Base-by-base conservation (phyloP, 2,888 invertebrate genomes). In the Xylocampa areola region DNA sequence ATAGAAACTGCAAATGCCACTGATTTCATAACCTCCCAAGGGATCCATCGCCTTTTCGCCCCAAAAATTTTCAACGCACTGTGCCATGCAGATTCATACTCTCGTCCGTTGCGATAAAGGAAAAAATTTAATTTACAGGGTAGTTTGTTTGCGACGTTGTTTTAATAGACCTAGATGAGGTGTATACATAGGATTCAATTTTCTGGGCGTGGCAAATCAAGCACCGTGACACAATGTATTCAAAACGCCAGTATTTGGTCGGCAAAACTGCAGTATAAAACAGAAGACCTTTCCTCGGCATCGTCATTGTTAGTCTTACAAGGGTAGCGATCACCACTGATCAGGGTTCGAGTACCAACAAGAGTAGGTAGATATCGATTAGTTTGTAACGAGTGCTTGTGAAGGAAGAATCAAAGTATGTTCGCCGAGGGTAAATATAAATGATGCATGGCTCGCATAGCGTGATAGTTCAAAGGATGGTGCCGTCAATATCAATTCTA, bases 1-100 rank as follows among this genome's bases (percentile, higher is more conserved):
- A 94, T 94, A 94, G 95, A 92, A 90, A 88, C 91, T 95, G 94
- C 95, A 95, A 95, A 95, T 95, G 95, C 95, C 95, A 95, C 94
- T 95, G 95, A 95, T 94, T 95, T 94, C 94, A 93, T 94, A 92
- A 91, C 92, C 92, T 93, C 94, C 92, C 95, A 85, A 81, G 90
- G 94, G 95, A 95, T 85, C 88, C 87, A 90, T 91, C 91, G 87
- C 88, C 81, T 91, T 90, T 88, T 88, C 88, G 90, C 92, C 92
- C 92, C 79, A 90, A 91, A 92, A 90, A 89, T 72, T 83, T 78
- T 69, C 61, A 68, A 50, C 21, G 43, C 17, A 11, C 11, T 4
- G 1, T 59, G 76, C 30, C 76, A 29, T 27, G 49, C 63, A 13
- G 87, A 79, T 76, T 45, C 82, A 66, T 51, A 75, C 83, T 72